A percentile compares a stretch with the other conserved stretches of the same genome.
Evolutionary conservation across 2,797 vertebrate genomes (phyloP).

Genomic region (Acanthopagrus latus): DNA sequence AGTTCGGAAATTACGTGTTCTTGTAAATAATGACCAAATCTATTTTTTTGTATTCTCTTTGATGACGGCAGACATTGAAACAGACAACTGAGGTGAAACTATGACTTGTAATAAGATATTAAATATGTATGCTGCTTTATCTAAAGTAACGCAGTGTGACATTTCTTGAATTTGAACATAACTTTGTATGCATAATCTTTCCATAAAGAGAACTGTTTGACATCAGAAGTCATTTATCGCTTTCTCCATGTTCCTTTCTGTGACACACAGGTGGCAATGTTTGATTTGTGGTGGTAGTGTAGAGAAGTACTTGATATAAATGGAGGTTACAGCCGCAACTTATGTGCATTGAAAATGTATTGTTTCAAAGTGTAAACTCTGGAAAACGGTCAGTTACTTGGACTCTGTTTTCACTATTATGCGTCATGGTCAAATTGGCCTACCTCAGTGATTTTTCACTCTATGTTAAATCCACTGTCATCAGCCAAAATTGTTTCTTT

Average conservation of each 20-base stretch:
- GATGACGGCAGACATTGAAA: constrained; percentile 91
- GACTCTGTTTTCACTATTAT: constrained; percentile 83
- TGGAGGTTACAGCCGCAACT: constrained; percentile 61
- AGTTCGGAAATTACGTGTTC: constrained; percentile 90
- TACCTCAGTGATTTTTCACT: constrained; percentile 85
- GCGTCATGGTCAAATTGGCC: constrained; percentile 85
- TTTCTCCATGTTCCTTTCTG: constrained; percentile 65
- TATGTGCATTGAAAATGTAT: constrained; percentile 71
- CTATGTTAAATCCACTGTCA: constrained; percentile 81
- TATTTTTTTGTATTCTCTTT: constrained; percentile 89
- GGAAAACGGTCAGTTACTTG: constrained; percentile 80
- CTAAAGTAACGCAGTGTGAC: constrained; percentile 78
- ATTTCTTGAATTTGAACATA: constrained; percentile 79
- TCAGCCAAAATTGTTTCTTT: constrained; percentile 88
- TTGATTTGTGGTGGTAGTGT: constrained; percentile 74
- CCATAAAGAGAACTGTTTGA: constrained; percentile 69
- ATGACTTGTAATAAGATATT: constrained; percentile 90
- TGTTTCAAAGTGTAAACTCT: constrained; percentile 74
- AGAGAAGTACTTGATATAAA: constrained; percentile 66
- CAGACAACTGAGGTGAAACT: constrained; percentile 87
- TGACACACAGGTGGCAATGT: constrained; percentile 72
- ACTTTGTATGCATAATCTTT: constrained; percentile 82
- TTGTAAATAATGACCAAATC: constrained; percentile 97
- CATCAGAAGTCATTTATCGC: constrained; percentile 61
- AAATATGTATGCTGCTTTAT: constrained; percentile 88